These are phyloP conservation scores for Micronycteris hirsuta DNA, from an alignment of 2,113 vertebrate species.

Conservation along the genomic window DNA sequence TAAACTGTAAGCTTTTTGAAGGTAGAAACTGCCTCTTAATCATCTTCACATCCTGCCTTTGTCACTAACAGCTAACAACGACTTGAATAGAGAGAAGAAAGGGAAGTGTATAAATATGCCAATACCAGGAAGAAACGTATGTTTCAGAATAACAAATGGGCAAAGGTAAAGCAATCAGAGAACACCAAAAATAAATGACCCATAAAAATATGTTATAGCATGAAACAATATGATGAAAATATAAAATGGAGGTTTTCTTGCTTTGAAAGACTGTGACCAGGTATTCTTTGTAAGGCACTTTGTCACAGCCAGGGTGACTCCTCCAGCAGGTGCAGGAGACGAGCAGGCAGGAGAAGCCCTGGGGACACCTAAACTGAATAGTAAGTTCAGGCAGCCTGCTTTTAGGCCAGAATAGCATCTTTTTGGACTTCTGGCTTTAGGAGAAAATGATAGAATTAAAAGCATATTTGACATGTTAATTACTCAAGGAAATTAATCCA, in stretches of 20 bases:
- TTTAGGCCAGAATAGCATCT: neutral
- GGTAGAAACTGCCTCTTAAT: neutral
- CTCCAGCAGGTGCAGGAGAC: neutral
- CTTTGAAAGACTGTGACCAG: neutral
- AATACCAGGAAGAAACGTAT: neutral
- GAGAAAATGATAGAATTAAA: neutral
- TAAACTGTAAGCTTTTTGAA: neutral
- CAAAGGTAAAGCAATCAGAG: neutral
- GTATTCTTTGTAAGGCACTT: neutral
- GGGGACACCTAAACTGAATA: neutral
- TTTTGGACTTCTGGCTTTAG: neutral
- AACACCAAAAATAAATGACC: neutral
- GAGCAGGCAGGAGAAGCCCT: neutral
- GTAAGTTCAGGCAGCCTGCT: neutral
- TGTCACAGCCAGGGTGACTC: neutral
- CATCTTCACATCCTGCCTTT: neutral
- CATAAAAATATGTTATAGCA: neutral
- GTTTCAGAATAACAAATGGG: neutral
- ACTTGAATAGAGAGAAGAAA: neutral
- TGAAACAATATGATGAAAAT: neutral
- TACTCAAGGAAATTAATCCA: constrained; percentile 8
- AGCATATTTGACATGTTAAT: neutral
- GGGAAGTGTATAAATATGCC: neutral
- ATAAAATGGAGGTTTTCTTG: neutral
- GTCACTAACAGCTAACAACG: neutral